Evolutionary conservation across 2,888 invertebrate genomes (phyloP).

Genomic region (Polydrusus cervinus): DNA sequence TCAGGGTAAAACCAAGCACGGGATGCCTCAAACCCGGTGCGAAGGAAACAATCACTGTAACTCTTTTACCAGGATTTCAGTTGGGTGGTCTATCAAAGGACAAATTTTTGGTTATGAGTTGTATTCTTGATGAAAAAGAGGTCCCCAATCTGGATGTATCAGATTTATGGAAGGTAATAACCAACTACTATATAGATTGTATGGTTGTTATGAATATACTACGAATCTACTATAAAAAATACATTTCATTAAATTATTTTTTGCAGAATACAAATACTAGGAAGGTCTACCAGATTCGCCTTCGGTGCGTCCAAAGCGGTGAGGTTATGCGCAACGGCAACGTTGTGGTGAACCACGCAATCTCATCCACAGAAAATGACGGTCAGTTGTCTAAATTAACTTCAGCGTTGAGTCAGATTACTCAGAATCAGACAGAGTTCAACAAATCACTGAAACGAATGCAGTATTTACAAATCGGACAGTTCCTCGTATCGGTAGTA

Average conservation of each 20-base stretch:
- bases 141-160: constrained; percentile 77
- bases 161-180: constrained; percentile 82
- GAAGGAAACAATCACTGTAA: constrained; percentile 80
- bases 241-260: constrained; percentile 11
- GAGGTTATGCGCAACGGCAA: constrained; percentile 66
- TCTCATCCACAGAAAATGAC: constrained; percentile 54
- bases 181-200: not conserved
- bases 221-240: too few species aligned
- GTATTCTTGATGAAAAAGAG: constrained; percentile 75
- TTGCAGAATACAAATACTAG: constrained; percentile 65
- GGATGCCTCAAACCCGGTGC: constrained; percentile 82
- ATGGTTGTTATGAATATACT: too few species aligned
- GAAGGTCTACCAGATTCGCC: constrained; percentile 80
- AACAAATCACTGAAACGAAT: constrained; percentile 72
- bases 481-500: constrained; percentile 71
- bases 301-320: constrained; percentile 78
- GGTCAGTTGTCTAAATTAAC: constrained; percentile 63
- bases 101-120: constrained; percentile 91
- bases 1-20: constrained; percentile 91
- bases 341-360: constrained; percentile 28
- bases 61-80: constrained; percentile 83
- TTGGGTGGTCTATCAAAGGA: constrained; percentile 82
- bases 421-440: constrained; percentile 71
- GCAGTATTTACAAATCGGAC: constrained; percentile 73
- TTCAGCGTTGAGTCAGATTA: constrained; percentile 67